Evolutionary conservation across 2,888 invertebrate species (phyloP), one percentile per base, ranked within the genome.

Genomic region (Pherbina coryleti): DNA sequence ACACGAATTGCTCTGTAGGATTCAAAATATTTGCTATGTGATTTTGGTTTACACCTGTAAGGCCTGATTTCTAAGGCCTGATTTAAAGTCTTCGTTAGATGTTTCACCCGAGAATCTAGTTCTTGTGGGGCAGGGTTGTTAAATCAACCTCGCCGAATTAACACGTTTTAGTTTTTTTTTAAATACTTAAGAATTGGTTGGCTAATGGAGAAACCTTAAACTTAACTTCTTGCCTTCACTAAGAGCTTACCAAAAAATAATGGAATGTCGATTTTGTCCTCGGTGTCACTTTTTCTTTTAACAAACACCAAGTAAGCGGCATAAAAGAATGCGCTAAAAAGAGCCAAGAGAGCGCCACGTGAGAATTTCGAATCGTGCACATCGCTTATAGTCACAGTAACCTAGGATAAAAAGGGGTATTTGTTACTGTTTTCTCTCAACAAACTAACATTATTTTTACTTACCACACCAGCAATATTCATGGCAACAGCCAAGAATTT

Each of bases 181-280:
- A 37, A 37, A 37, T 8, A 7, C 37, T 8, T 37, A 37, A 7
- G 8, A 37, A 37, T 8, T 37, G 7, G 1, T 14, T 44, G 44
- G 44, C 44, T 44, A 11, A 44, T 44, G 14, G 14, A 44, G 3
- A 11, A 2, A 11, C 14, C 11, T 44, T 11, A 11, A 37, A 4
- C 44, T 1, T 44, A 11, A 44, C 2, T 44, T n/a, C 19, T 60
- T 25, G 67, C 9, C 2, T 19, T 44, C 5, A 14, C 25, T 1
- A 1, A 51, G 55, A n/a, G 88, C 91, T 91, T 89, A 97, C 97
- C 98, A 90, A 98, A 98, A 90, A 99, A 97, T 91, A 98, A 92
- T 75, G 97, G 96, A 85, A 98, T 95, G 90, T 98, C 97, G 89
- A 99, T 94, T 88, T 96, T 96, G 85, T 98, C 97, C 88, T 98